These are phyloP conservation scores for Ceyx melanurus DNA, from an alignment of 2,113 vertebrate genomes.

Conservation along the genomic window DNA sequence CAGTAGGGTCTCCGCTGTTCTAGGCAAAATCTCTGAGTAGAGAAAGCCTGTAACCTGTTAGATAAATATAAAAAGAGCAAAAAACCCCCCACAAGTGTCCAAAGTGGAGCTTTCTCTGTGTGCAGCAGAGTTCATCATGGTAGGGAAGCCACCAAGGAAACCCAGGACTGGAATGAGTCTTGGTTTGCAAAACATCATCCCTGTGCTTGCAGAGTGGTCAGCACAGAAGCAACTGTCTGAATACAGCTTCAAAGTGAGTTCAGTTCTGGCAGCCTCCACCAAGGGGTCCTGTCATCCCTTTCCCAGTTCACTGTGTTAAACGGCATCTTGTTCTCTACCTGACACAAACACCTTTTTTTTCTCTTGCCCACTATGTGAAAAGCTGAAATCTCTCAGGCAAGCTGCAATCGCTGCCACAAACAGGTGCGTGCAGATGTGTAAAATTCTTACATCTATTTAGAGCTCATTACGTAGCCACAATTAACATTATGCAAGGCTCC, in stretches of 20 bases:
- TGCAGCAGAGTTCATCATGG: neutral
- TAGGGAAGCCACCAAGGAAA: neutral
- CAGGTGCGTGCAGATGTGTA: too few relatives aligned
- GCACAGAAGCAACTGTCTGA: neutral
- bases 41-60: too few relatives aligned
- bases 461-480: neutral
- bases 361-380: neutral
- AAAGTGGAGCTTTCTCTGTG: too few relatives aligned
- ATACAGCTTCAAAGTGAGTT: too few relatives aligned
- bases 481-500: neutral
- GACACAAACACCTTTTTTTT: neutral
- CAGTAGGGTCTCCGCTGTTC: too few relatives aligned
- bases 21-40: too few relatives aligned
- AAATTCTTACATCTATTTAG: neutral
- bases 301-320: neutral
- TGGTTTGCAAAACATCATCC: neutral
- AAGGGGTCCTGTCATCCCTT: fast-evolving
- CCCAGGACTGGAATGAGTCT: fast-evolving
- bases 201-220: neutral
- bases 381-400: neutral
- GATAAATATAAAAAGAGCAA: too few relatives aligned
- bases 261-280: neutral
- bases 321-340: neutral
- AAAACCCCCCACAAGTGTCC: too few relatives aligned
- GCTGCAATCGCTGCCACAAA: neutral